These are phyloP conservation scores for Polypterus bichir DNA, from an alignment of 2,113 vertebrate genomes.

Conservation along the genomic window DNA sequence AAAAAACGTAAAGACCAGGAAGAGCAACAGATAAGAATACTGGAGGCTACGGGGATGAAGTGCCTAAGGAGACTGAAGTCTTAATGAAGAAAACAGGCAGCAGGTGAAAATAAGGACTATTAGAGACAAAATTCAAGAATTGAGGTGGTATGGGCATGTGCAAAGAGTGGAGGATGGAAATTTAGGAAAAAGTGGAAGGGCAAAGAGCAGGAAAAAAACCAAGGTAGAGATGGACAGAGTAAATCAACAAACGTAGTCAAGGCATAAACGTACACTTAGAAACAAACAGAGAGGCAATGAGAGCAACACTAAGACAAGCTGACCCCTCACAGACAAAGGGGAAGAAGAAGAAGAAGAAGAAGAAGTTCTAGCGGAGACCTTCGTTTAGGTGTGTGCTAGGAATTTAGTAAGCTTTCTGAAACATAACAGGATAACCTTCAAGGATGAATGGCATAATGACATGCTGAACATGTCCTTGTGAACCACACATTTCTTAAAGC, in stretches of 20 bases:
- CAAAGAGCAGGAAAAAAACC: background rate
- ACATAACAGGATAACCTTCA: too few species aligned
- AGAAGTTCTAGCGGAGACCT: slow-evolving; percentile 7
- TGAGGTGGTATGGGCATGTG: background rate
- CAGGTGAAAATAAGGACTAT: background rate
- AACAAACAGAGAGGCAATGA: background rate
- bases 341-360: background rate
- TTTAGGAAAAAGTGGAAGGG: too few species aligned
- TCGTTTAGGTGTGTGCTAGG: too few species aligned
- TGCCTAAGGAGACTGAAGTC: too few species aligned
- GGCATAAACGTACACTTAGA: background rate
- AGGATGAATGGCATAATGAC: too few species aligned
- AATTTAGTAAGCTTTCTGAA: too few species aligned
- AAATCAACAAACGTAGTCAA: too few species aligned
- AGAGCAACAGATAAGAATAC: background rate
- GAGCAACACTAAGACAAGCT: background rate
- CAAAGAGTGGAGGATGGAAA: background rate
- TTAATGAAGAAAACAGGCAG: background rate
- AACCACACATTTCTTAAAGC: too few species aligned
- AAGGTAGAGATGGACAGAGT: background rate
- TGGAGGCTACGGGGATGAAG: background rate
- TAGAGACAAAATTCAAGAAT: background rate
- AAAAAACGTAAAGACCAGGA: background rate
- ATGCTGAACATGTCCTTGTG: too few species aligned
- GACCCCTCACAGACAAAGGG: slow-evolving; percentile 10